A percentile compares a stretch with the other conserved stretches of the same genome.
Conservation (phyloP, 2,797 vertebrate genomes). For the Yasuhikotakia modesta region DNA sequence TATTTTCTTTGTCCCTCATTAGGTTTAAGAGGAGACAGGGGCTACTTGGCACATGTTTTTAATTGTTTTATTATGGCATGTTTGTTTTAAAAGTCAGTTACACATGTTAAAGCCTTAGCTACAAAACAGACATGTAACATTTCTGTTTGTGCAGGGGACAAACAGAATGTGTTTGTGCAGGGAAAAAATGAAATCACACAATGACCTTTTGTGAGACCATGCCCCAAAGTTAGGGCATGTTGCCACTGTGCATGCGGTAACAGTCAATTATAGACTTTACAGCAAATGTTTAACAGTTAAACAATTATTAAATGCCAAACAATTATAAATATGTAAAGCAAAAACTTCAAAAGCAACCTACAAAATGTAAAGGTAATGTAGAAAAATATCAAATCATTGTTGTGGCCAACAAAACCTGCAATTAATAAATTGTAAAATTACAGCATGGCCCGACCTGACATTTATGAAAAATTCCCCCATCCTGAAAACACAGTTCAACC, state of each 20-base stretch:
- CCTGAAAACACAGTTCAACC: background rate
- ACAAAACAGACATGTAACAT: background rate
- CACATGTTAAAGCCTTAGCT: background rate
- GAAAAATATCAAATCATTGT: slow-evolving; percentile 1
- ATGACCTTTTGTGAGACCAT: background rate
- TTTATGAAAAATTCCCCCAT: background rate
- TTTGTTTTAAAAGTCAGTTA: background rate
- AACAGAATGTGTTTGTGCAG: background rate
- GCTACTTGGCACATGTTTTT: slow-evolving; percentile 1
- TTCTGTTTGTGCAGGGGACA: background rate
- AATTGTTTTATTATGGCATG: background rate
- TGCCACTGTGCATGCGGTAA: background rate
- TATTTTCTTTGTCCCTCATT: slow-evolving; percentile 12
- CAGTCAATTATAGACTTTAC: background rate
- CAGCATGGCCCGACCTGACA: background rate
- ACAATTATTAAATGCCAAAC: background rate
- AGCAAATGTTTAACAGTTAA: background rate
- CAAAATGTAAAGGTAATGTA: background rate
- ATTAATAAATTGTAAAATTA: background rate
- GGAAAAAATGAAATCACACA: background rate
- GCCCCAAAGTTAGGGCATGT: background rate
- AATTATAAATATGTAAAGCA: background rate
- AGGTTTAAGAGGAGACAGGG: background rate
- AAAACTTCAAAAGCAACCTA: too few species aligned
- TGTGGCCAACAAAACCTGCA: background rate